Conservation (phyloP, 2,888 invertebrate genomes). For the Masnerella sp. region DNA sequence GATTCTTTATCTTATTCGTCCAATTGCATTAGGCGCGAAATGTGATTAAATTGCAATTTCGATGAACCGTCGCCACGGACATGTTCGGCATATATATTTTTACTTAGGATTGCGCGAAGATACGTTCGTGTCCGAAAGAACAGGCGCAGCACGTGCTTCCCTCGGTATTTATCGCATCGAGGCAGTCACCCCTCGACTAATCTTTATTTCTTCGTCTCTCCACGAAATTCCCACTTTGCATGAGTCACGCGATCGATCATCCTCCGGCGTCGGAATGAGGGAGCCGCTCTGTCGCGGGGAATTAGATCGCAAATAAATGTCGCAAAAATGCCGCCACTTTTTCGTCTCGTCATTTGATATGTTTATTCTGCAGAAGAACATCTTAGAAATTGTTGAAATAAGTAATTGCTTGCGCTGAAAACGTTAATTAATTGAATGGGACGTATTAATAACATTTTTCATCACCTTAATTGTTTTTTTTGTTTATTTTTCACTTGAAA, state of each 20-base stretch:
- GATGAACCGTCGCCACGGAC: conserved; percentile 11
- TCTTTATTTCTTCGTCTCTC: conserved; percentile 57
- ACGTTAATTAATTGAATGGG: too few relatives aligned
- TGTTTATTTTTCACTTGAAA: not conserved
- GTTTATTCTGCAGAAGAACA: too few relatives aligned
- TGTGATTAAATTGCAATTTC: conserved; percentile 3
- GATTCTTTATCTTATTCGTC: too few relatives aligned
- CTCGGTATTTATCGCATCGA: conserved; percentile 49
- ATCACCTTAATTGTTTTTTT: too few relatives aligned
- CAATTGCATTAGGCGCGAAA: too few relatives aligned
- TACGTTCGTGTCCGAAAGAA: conserved; percentile 34
- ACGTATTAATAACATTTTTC: too few relatives aligned
- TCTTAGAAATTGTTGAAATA: too few relatives aligned
- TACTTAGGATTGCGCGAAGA: conserved; percentile 25
- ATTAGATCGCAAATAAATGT: conserved; percentile 50
- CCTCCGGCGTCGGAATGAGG: conserved; percentile 38
- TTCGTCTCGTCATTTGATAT: too few relatives aligned
- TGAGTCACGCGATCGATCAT: conserved; percentile 58
- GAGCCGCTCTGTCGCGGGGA: conserved; percentile 27
- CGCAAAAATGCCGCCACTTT: conserved; percentile 34
- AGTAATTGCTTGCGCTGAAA: too few relatives aligned
- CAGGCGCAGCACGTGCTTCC: conserved; percentile 54
- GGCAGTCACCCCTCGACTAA: conserved; percentile 56
- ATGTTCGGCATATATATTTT: conserved; percentile 30
- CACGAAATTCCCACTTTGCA: conserved; percentile 51